Percentiles rank a stretch among this genome's conserved stretches.
phyloP scores from a whole-genome alignment of 2,888 invertebrate genomes.

The Drymonia ruficornis region DNA sequence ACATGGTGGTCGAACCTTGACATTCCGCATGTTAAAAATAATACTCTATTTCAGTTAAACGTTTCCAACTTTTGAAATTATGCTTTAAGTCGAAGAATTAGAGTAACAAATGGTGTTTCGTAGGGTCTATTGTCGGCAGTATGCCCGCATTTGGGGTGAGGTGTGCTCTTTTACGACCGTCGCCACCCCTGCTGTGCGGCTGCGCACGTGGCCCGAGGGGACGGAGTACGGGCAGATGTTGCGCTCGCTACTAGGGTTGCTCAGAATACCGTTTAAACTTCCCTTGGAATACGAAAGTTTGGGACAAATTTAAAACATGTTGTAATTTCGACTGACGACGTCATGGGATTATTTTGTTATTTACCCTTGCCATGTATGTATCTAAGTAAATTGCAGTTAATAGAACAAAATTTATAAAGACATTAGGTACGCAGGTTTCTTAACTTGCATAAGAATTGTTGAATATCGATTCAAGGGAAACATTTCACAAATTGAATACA shows the following conservation, averaged over 20 bases:
- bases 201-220: slow-evolving; percentile 75
- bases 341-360: not conserved
- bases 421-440: slow-evolving; percentile 1
- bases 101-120: slow-evolving; percentile 44
- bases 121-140: slow-evolving; percentile 33
- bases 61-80: slow-evolving; percentile 47
- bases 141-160: slow-evolving; percentile 77
- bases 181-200: slow-evolving; percentile 75
- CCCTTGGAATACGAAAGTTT: not conserved
- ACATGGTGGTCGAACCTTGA: slow-evolving; percentile 80
- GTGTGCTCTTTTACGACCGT: slow-evolving; percentile 66
- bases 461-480: slow-evolving; percentile 20
- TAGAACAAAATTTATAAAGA: no score
- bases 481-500: slow-evolving; percentile 19
- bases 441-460: slow-evolving; percentile 5
- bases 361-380: not conserved
- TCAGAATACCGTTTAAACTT: slow-evolving; percentile 19
- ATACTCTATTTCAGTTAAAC: slow-evolving; percentile 73
- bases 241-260: slow-evolving; percentile 61
- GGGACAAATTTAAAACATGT: not conserved
- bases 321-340: not conserved
- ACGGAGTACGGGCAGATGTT: slow-evolving; percentile 73
- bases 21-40: slow-evolving; percentile 82
- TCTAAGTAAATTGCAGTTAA: not conserved
- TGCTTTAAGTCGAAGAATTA: slow-evolving; percentile 49